Evolutionary conservation across 2,797 vertebrate genomes (phyloP), one percentile per base, ranked within the genome.

Genomic region (Orientallactaga sibirica): DNA sequence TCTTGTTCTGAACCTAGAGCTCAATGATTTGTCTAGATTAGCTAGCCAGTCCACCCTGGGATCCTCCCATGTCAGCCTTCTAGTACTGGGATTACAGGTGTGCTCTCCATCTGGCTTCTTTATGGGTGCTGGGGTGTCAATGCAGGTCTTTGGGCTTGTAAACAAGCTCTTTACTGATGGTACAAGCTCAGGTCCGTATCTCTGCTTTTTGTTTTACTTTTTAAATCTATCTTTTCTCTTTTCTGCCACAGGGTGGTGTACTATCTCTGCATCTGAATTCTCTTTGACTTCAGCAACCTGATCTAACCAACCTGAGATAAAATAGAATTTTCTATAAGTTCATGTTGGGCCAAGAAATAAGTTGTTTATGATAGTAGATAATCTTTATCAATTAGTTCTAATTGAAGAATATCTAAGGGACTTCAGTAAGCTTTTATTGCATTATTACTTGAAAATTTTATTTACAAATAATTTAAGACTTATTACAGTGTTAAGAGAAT

Each of bases 181-280:
- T 14, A 58, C 16, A 11, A 14, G 12, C 14, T 58, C 55, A 58
- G 55, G 15, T 15, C 12, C 48, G 3, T 58, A 58, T 58, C 15
- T 58, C 55, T 29, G 91, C 70, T 37, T 37, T 61, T 80, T 80
- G 62, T 89, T 58, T 75, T 73, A 52, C 84, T 85, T 85, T 52
- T 20, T 5, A 43, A 37, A 82, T n/a, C 2, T 84, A n/a, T 82
- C 88, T 80, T 96, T 92, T 68, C 77, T 89, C 55, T 78, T 8
- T 24, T 89, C 81, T 90, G 61, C 98, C 98, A 98, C 97, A 96
- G 96, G 98, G 93, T 98, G 98, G 98, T 96, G 95, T 62, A 92
- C 74, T 96, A 37, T 58, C 52, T 70, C 85, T 24, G 1, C 19
- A n/a, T 15, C 77, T 78, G 94, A 91, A 82, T 95, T 33, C 14